Evolutionary conservation across 2,113 vertebrate species (phyloP), one percentile per base, ranked within the genome.

Genomic region (Sylvia atricapilla): DNA sequence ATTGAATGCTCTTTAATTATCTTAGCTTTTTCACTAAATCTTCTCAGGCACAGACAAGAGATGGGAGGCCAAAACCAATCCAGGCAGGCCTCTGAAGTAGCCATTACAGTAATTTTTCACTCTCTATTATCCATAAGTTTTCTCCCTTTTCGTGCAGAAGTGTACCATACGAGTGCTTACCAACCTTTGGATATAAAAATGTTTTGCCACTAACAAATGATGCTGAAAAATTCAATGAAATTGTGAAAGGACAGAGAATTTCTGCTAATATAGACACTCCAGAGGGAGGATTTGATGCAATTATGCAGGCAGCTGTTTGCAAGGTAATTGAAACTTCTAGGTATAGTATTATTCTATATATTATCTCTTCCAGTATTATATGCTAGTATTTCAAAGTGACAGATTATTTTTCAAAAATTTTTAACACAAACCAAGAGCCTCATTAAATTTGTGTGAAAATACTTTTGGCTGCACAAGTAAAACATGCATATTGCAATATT

Each of bases 271-370:
- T 98, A 55, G 99, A 99, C 33, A 67, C 98, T 37, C 98, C 98
- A 5, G 99, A 99, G 91, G 98, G 99, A 49, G 99, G 99, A 92
- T 99, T 99, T 28, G 99, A 99, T 79, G 99, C 99, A 76, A 98
- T 99, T 89, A 99, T 99, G 99, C 99, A 99, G 97, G 99, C 98
- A 69, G 98, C 99, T 41, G 99, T 99, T 90, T 99, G 99, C 94
- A 99, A 99, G 99, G 99, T 99, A 98, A 96, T 58, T 72, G 35
- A 87, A 93, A 92, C 17, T 41, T 78, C 39, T 47, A n/a, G 59
- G 7, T 69, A 33, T 68, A 68, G 50, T 67, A 63, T 28, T 78
- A 49, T 47, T 69, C 35, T 25, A 7, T 63, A 4, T 83, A 41
- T 47, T 82, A 60, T 20, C 15, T 28, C 23, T 87, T 74, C 31